Evolutionary conservation across 2,888 invertebrate species (phyloP).

Genomic region (Drosophila testacea): DNA sequence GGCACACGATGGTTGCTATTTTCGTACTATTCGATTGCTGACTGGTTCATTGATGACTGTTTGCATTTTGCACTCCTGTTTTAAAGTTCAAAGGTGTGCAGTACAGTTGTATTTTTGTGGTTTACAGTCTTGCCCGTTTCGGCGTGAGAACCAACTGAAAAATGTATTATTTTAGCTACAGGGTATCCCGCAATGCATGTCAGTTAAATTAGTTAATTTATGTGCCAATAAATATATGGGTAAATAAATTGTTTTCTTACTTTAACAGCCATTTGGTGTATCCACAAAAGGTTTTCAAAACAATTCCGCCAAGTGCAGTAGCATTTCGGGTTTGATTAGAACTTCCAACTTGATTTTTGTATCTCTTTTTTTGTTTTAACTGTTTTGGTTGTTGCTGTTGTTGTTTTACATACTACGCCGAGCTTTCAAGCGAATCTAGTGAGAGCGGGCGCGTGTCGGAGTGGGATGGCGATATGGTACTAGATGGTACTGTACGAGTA

Average conservation of each 20-base stretch:
- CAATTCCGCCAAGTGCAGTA: constrained; percentile 54
- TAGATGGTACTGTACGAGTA: constrained; percentile 22
- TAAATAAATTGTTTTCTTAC: constrained; percentile 51
- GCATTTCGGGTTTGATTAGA: constrained; percentile 49
- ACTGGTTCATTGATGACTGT: constrained; percentile 70
- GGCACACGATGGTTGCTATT: constrained; percentile 27
- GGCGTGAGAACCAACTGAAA: constrained; percentile 69
- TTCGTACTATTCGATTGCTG: constrained; percentile 30
- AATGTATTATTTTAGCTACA: constrained; percentile 18
- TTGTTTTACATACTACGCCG: constrained; percentile 48
- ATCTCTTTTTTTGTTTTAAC: constrained; percentile 14
- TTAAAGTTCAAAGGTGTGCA: constrained; percentile 76
- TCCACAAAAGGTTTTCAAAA: constrained; percentile 63
- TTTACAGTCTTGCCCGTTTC: constrained; percentile 17
- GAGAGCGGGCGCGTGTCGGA: constrained; percentile 25
- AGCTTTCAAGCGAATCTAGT: constrained; percentile 57
- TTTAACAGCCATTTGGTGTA: constrained; percentile 75
- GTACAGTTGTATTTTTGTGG: constrained; percentile 17
- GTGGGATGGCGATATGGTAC: constrained; percentile 58
- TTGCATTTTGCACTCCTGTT: constrained; percentile 77
- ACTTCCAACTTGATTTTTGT: constrained; percentile 17
- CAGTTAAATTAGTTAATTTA: constrained; percentile 37
- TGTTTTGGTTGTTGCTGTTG: constrained; percentile 5
- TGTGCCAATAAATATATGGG: constrained; percentile 31
- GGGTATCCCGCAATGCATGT: constrained; percentile 18